Base-by-base conservation (phyloP, 2,888 invertebrate species). In the Cryptus armator region DNA sequence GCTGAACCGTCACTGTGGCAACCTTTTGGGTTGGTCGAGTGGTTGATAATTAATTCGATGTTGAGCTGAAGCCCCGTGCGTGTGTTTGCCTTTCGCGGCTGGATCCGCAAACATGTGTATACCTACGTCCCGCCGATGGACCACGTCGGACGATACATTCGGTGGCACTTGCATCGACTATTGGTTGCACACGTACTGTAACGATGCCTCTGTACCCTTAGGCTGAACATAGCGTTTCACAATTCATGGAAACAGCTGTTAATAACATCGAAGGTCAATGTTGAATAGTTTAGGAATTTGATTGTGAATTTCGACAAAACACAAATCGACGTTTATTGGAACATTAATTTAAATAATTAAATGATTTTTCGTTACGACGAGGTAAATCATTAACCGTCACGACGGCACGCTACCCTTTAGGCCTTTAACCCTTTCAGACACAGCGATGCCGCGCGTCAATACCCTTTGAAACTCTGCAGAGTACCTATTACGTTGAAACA, bases 1-100 rank as follows among this genome's bases (percentile, higher is more conserved):
- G 56, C 56, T 24, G 77, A 44, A 78, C 66, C 72, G 81, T 79
- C 81, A 77, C 56, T 81, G 70, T 53, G 75, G 66, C 32, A 70
- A 81, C 68, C 24, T 78, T 85, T 85, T 66, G 81, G 72, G 56
- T 77, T 81, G 72, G 78, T 51, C 74, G 84, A 85, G 75, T 78
- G 86, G 81, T 85, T 76, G 86, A 80, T 89, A 87, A 88, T 88
- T 87, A 86, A 89, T 86, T 87, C 77, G 81, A 78, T 84, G 84
- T 84, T 74, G 79, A 78, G 76, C 70, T 71, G 70, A 46, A 84
- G 84, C 48, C 56, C 67, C 62, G 53, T 68, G 74, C 37, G 78
- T 88, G 79, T 88, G 77, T 56, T 88, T 86, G 83, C 74, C 70
- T 64, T 64, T 78, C 79, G 48, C 64, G 56, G 62, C 43, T 64